Evolutionary conservation across 2,113 vertebrate genomes (phyloP), one percentile per base, ranked within the genome.

Genomic region (Eulacestoma nigropectus): DNA sequence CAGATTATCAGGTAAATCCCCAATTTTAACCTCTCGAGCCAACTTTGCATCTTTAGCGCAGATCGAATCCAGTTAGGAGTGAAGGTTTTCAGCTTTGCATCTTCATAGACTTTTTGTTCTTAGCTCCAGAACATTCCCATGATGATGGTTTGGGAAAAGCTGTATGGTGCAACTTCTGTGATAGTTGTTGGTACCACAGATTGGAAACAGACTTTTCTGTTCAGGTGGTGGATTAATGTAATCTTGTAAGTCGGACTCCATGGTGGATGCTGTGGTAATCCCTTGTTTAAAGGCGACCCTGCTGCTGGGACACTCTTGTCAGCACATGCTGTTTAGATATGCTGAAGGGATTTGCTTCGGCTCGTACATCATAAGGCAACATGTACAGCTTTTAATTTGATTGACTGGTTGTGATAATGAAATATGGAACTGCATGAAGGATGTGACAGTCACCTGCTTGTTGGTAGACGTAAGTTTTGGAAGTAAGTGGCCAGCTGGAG

Each of bases 1-100:
- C 82, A 81, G 64, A 93, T 94, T 93, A 93, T 84, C 59, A 39
- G 53, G 41, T 84, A 67, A 96, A 87, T 93, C 93, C 85, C 35
- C 49, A 53, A 8, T 90, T 81, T 88, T 70, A 92, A 72, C 75
- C 49, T 93, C 90, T 85, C 63, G 79, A 93, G 80, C 62, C 46
- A 18, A 68, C 80, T 95, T 84, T 78, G 42, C 0, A 0, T 90
- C 83, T 86, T 90, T 20, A 44, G 68, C 4, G 1, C 67, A 68
- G 85, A 75, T 92, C 82, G 92, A 84, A 93, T 92, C 50, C 79
- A 53, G 64, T 80, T 47, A 74, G 39, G 78, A 93, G 47, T 46
- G 39, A 91, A 85, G 35, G 9, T 93, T 90, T 81, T 83, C 79
- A 63, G 85, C 70, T 67, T 95, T 93, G 16, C 30, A 18, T 90